phyloP scores from a whole-genome alignment of 2,888 invertebrate genomes.

The Tuberolachnus salignus region DNA sequence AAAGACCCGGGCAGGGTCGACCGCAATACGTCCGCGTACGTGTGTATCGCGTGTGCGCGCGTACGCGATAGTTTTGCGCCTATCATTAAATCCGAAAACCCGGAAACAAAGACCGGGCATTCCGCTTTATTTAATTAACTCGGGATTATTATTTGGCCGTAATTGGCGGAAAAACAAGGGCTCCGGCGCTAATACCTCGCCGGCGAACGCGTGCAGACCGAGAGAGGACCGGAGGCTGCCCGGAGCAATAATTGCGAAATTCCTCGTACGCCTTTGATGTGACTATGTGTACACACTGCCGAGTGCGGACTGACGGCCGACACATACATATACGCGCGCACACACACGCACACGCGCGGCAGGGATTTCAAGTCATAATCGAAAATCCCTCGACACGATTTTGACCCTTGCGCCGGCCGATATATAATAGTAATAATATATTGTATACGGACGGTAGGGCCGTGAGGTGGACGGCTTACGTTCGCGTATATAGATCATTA shows the following conservation, averaged over 20 bases:
- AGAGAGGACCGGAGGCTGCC: neutral
- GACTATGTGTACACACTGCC: slow-evolving; percentile 2
- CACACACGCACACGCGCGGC: neutral
- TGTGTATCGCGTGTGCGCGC: neutral
- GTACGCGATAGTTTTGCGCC: slow-evolving; percentile 5
- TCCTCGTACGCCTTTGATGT: slow-evolving; percentile 55
- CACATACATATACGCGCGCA: too few relatives aligned
- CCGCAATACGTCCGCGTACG: slow-evolving; percentile 19
- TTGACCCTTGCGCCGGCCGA: slow-evolving; percentile 31
- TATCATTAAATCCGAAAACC: slow-evolving; percentile 48
- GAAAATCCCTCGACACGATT: slow-evolving; percentile 44
- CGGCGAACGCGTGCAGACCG: neutral
- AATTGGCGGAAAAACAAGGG: slow-evolving; percentile 56
- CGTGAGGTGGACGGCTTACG: neutral
- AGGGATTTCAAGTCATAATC: slow-evolving; percentile 48
- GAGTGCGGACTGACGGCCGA: too few relatives aligned
- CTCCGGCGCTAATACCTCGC: slow-evolving; percentile 32
- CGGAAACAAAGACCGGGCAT: slow-evolving; percentile 55
- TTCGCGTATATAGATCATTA: slow-evolving; percentile 23
- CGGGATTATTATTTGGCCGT: slow-evolving; percentile 54
- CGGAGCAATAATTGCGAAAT: slow-evolving; percentile 51
- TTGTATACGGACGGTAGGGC: neutral
- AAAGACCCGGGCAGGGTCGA: slow-evolving; percentile 32
- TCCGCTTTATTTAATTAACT: slow-evolving; percentile 56
- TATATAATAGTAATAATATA: slow-evolving; percentile 22